These are phyloP conservation scores for Pangasianodon hypophthalmus DNA, from an alignment of 2,113 vertebrate genomes.

Conservation along the genomic window DNA sequence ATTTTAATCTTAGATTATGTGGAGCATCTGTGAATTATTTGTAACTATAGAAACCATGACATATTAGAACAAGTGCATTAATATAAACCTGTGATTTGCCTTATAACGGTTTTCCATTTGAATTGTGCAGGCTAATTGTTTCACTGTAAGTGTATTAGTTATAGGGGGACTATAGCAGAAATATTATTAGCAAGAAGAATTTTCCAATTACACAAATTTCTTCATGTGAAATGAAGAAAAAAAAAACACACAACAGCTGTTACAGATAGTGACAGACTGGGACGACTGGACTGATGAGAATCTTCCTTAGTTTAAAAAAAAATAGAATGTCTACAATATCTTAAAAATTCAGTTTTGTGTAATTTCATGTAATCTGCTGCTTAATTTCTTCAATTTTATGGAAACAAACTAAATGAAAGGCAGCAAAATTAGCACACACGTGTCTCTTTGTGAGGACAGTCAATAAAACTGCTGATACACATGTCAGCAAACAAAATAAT, in stretches of 20 bases:
- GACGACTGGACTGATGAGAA: background rate
- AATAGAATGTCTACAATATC: background rate
- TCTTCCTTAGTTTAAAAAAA: background rate
- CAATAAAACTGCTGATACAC: background rate
- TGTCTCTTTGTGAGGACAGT: background rate
- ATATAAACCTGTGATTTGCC: background rate
- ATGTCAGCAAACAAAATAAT: background rate
- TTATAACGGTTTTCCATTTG: background rate
- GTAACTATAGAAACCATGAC: background rate
- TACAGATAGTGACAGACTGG: background rate
- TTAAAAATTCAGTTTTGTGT: background rate
- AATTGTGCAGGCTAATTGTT: background rate
- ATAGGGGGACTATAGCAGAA: background rate
- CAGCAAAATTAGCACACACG: background rate
- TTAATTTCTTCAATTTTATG: background rate
- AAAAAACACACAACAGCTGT: background rate
- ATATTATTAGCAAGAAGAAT: background rate
- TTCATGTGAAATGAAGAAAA: background rate
- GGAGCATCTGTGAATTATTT: no score
- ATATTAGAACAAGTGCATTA: background rate
- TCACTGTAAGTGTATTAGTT: background rate
- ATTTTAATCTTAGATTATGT: background rate
- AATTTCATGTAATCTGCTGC: background rate
- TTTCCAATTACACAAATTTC: background rate
- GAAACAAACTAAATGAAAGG: background rate